Conservation (phyloP, 1,140 invertebrate species). For the Muscidifurax raptorellus region DNA sequence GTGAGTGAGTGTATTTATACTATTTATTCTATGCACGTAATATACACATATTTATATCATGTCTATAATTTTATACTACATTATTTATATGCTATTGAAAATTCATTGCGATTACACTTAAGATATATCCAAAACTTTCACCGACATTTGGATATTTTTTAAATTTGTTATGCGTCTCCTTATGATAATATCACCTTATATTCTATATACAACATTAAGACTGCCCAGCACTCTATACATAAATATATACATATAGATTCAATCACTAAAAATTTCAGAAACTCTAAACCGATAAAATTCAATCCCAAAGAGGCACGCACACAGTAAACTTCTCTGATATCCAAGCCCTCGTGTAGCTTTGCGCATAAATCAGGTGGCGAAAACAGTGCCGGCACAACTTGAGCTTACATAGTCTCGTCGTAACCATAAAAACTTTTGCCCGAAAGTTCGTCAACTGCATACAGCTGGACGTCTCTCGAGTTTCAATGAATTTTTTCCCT, state of each 20-base stretch:
- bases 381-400: constrained; percentile 4
- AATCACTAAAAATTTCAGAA: neutral
- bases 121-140: too few relatives aligned
- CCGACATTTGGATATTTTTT: too few relatives aligned
- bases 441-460: constrained; percentile 31
- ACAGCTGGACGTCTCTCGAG: neutral
- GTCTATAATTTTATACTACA: too few relatives aligned
- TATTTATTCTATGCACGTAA: too few relatives aligned
- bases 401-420: constrained; percentile 34
- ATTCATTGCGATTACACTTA: neutral
- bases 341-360: neutral
- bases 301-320: neutral
- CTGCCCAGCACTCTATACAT: too few relatives aligned
- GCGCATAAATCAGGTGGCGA: neutral
- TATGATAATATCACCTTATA: too few relatives aligned
- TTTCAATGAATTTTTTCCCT: constrained; percentile 42
- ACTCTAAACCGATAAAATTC: neutral
- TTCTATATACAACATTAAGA: too few relatives aligned
- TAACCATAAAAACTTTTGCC: constrained; percentile 8
- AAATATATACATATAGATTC: too few relatives aligned
- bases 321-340: neutral
- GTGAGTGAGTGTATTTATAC: too few relatives aligned
- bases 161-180: too few relatives aligned
- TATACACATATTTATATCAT: too few relatives aligned
- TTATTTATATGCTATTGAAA: neutral